Base-by-base conservation (phyloP, 2,888 invertebrate genomes). In the Yponomeuta sedellus region DNA sequence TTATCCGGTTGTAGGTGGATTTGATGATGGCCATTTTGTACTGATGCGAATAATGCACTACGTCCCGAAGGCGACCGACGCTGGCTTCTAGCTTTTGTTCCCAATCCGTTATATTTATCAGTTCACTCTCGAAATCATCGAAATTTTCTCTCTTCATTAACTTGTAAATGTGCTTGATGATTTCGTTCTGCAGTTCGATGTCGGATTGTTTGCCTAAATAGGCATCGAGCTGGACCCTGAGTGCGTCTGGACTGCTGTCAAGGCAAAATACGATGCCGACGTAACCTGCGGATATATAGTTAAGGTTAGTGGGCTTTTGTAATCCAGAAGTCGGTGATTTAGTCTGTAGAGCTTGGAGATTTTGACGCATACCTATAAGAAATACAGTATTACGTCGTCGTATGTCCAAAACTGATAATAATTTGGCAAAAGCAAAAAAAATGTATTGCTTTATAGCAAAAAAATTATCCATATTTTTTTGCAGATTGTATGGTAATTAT, bases 171-270 rank as follows among this genome's bases (percentile, higher is more conserved):
- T 82, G 77, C 61, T 72, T 67, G 2, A 80, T 66, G 11, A 81
- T 68, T 28, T 69, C 67, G 66, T 76, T 76, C 70, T 80, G 77
- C 1, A 83, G 69, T 64, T 79, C 70, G 16, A 67, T 65, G 19
- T 77, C 72, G 5, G 74, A 71, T 58, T 76, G 57, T 10, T 74
- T 69, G 1, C 81, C 80, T 40, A 81, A 67, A 67, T 78, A 71
- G 2, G 76, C 71, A n/a, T 77, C 70, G 2, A 83, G 66, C 66
- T 80, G 81, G 25, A 67, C 68, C 62, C 69, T 73, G 65, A 82
- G 68, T 63, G 74, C 75, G 68, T 80, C 82, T 20, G 84, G 82
- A 69, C 84, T 83, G 69, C 82, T 79, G 65, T 82, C 82, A 68
- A 83, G 72, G 68, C 83, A 83, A 64, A 74, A 79, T 0, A 83